A percentile compares a stretch with the other conserved stretches of the same genome.
Evolutionary conservation across 2,113 vertebrate genomes (phyloP).

Genomic region (Apeltes quadracus): DNA sequence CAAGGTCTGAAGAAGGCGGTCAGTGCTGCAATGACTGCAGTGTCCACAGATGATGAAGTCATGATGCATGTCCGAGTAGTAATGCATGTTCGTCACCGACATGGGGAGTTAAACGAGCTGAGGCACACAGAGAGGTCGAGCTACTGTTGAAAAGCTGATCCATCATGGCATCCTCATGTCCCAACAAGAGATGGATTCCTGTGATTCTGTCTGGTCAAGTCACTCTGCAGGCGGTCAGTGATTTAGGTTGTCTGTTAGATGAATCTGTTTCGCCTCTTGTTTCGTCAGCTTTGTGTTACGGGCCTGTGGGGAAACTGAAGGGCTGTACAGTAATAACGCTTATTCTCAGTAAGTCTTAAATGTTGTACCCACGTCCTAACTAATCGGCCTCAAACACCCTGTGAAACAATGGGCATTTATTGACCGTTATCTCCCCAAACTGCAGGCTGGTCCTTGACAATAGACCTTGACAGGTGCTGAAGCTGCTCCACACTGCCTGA

Average conservation of each 20-base stretch:
- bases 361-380: background rate
- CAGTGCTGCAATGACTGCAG: slow-evolving; percentile 1
- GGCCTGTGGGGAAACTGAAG: background rate
- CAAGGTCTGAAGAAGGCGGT: slow-evolving; percentile 7
- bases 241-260: background rate
- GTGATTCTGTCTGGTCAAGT: background rate
- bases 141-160: slow-evolving; percentile 4
- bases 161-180: background rate
- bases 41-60: background rate
- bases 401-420: background rate
- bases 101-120: background rate
- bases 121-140: background rate
- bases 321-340: background rate
- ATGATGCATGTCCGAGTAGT: slow-evolving; percentile 3
- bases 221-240: background rate
- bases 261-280: background rate
- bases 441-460: slow-evolving; percentile 10
- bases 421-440: background rate
- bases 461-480: slow-evolving; percentile 35
- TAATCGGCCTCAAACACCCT: background rate
- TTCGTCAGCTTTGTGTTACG: background rate
- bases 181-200: background rate
- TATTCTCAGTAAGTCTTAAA: background rate
- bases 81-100: background rate
- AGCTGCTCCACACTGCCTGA: background rate